Evolutionary conservation across 2,797 vertebrate species (phyloP).

Genomic region (Ptychobarbus kaznakovi): DNA sequence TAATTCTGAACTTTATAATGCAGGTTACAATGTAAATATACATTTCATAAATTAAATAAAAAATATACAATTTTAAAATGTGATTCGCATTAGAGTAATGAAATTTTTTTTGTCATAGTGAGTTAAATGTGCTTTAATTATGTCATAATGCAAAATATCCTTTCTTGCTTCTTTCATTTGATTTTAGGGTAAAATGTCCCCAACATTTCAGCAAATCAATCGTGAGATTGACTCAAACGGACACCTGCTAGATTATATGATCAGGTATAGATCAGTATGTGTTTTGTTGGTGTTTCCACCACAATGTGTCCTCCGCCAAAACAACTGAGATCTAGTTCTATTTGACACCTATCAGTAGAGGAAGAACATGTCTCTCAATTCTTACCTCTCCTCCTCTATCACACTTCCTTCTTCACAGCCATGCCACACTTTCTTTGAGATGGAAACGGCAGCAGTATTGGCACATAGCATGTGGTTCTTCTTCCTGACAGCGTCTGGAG

Average conservation of each 20-base stretch:
- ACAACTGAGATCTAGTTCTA: slow-evolving; percentile 69
- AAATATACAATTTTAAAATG: background rate
- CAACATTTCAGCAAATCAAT: background rate
- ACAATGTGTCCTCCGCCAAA: slow-evolving; percentile 61
- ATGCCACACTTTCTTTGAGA: slow-evolving; percentile 72
- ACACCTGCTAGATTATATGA: slow-evolving; percentile 5
- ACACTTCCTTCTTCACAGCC: slow-evolving; percentile 60
- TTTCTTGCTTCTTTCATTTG: background rate
- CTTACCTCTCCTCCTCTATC: slow-evolving; percentile 52
- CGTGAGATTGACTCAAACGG: background rate
- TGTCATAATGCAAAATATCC: background rate
- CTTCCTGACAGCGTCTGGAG: slow-evolving; percentile 73
- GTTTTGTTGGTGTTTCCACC: slow-evolving; percentile 62
- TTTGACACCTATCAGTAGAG: slow-evolving; percentile 81
- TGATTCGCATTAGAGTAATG: background rate
- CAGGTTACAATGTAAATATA: no score
- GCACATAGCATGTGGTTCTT: slow-evolving; percentile 76
- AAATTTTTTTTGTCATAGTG: background rate
- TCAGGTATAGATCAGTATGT: slow-evolving; percentile 34
- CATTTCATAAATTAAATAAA: background rate
- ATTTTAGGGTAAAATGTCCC: background rate
- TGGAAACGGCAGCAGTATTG: slow-evolving; percentile 74
- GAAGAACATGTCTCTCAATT: slow-evolving; percentile 66
- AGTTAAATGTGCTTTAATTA: background rate
- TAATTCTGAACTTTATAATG: background rate